Evolutionary conservation across 2,113 vertebrate species (phyloP), one percentile per base, ranked within the genome.

Genomic region (Phodopus roborovskii): DNA sequence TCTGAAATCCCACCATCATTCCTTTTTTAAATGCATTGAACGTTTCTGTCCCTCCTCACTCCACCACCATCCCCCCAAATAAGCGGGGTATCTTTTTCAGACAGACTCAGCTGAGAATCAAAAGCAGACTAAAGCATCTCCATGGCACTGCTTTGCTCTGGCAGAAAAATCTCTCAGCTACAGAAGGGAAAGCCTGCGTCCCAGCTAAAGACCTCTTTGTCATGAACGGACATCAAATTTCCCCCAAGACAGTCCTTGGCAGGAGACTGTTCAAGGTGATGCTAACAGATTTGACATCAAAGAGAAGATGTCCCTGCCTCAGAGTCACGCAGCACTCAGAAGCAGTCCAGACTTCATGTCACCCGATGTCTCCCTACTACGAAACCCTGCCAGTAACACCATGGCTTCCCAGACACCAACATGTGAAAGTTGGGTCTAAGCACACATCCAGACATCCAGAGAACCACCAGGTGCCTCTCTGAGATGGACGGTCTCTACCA

Each of bases 101-200:
- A 73, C 39, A 93, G 39, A 78, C 64, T 88, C 71, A 60, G 50
- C 79, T 58, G 39, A 64, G 62, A 85, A 83, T 95, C 28, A 82
- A 77, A 96, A 90, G 73, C 16, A 84, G 39, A 53, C 20, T 56
- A 42, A 90, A 93, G 74, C 45, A 28, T 95, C 95, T 96, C 95
- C 88, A 60, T 71, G 94, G 94, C 74, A 58, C 66, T 94, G 15
- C 73, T 93, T 73, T 58, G 75, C 74, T 78, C 30, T 50, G 36
- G 62, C 56, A 91, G 79, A 97, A 97, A 81, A 77, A 96, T 96
- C 90, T 96, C 89, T 96, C 42, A 36, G 75, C 62, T 75, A 33
- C 24, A 73, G 60, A 24, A 33, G 50, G 88, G 53, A 33, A 58
- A 84, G 33, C 5, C 50, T 91, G 26, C 77, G 62, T 20, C 75